A percentile compares a stretch with the other conserved stretches of the same genome.
phyloP scores from a whole-genome alignment of 2,113 vertebrate species.

The Perccottus glenii region DNA sequence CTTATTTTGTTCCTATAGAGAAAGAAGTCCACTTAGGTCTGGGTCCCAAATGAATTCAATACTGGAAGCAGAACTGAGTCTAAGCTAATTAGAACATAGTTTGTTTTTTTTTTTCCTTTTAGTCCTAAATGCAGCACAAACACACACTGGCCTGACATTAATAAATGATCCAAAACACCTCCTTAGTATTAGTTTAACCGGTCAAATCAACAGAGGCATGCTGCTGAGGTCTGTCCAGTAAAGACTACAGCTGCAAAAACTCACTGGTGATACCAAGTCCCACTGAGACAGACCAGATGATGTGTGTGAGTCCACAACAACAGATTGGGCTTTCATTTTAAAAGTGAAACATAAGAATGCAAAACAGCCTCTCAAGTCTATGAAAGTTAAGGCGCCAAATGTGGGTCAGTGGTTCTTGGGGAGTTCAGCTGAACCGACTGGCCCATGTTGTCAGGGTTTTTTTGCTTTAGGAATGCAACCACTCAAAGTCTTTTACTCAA shows the following conservation, averaged over 20 bases:
- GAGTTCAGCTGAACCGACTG: slow-evolving; percentile 40
- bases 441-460: slow-evolving; percentile 16
- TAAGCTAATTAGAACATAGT: not conserved
- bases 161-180: not conserved
- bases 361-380: not conserved
- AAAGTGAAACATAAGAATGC: too few species aligned
- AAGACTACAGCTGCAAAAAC: slow-evolving; percentile 42
- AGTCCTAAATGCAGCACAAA: not conserved
- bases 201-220: not conserved
- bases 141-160: not conserved
- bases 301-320: not conserved
- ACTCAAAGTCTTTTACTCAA: not conserved
- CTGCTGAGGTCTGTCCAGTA: not conserved
- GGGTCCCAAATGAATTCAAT: not conserved
- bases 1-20: too few species aligned
- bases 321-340: not conserved
- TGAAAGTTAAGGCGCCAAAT: not conserved
- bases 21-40: too few species aligned
- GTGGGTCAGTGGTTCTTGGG: slow-evolving; percentile 51
- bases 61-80: not conserved
- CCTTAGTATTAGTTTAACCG: not conserved
- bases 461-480: slow-evolving; percentile 15
- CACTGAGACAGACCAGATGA: slow-evolving; percentile 13
- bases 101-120: not conserved
- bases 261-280: slow-evolving; percentile 28